A percentile compares a stretch with the other conserved stretches of the same genome.
These are phyloP conservation scores for Drosophila austrosaltans DNA, from an alignment of 2,888 invertebrate genomes.

Conservation along the genomic window DNA sequence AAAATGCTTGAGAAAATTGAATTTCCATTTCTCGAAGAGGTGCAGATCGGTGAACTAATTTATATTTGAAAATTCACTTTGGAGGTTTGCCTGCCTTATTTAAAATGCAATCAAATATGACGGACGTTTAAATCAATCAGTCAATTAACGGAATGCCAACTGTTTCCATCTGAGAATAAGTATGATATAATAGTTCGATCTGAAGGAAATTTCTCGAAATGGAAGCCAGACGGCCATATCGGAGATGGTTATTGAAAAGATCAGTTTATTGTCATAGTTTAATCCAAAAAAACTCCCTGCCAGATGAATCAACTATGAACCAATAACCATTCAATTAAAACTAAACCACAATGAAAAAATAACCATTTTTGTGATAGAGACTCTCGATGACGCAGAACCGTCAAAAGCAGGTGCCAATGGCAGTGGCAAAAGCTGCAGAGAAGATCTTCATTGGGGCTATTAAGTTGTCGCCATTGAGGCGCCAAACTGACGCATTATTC, in stretches of 20 bases:
- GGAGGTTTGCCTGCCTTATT: too few species aligned
- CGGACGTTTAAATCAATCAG: conserved; percentile 6
- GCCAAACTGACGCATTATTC: conserved; percentile 71
- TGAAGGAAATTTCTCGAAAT: not conserved
- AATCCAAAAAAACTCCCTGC: too few species aligned
- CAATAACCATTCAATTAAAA: conserved; percentile 5
- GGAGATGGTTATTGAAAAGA: not conserved
- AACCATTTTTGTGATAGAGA: conserved; percentile 13
- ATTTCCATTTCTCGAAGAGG: too few species aligned
- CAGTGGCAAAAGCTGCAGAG: conserved; percentile 6
- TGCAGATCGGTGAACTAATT: too few species aligned
- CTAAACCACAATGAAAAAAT: conserved; percentile 29
- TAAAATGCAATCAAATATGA: conserved; percentile 5
- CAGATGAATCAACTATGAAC: not conserved
- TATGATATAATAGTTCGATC: conserved; percentile 12
- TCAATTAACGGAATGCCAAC: conserved; percentile 7
- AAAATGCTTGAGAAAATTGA: too few species aligned
- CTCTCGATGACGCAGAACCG: conserved; percentile 54
- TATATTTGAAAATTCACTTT: too few species aligned
- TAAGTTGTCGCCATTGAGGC: conserved; percentile 77
- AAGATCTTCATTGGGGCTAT: conserved; percentile 53
- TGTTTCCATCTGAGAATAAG: conserved; percentile 4
- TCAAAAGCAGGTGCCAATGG: conserved; percentile 22
- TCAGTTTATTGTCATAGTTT: too few species aligned
- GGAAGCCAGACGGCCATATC: not conserved